A percentile compares a stretch with the other conserved stretches of the same genome.
Conservation (phyloP, 2,797 vertebrate species). For the Notolabrus celidotus region DNA sequence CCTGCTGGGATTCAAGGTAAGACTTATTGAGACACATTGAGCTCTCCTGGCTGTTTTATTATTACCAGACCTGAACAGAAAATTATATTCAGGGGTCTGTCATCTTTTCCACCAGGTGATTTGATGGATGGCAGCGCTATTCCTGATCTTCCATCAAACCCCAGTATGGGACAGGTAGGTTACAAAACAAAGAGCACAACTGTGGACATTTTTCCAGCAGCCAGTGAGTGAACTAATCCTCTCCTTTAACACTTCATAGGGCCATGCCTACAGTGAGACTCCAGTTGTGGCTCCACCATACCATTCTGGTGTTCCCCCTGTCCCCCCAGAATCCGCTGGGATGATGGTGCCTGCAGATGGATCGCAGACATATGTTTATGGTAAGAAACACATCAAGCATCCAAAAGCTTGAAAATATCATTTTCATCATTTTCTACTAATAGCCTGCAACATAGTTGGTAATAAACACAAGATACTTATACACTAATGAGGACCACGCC, state of each 20-base stretch:
- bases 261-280: slow-evolving; percentile 52
- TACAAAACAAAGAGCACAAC: neutral
- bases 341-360: slow-evolving; percentile 48
- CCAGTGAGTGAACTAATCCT: neutral
- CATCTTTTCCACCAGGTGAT: slow-evolving; percentile 58
- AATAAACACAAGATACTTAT: too few relatives aligned
- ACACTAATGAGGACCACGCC: too few relatives aligned
- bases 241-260: slow-evolving; percentile 44
- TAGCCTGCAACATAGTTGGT: neutral
- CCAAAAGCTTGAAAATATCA: neutral
- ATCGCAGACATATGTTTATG: slow-evolving; percentile 68
- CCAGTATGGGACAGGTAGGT: slow-evolving; percentile 65
- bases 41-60: neutral
- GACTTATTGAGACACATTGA: slow-evolving; percentile 2
- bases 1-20: slow-evolving; percentile 68
- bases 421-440: neutral
- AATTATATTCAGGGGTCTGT: neutral
- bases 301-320: slow-evolving; percentile 38
- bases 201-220: neutral
- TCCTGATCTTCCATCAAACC: slow-evolving; percentile 48
- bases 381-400: slow-evolving; percentile 28
- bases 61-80: neutral
- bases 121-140: slow-evolving; percentile 41
- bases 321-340: slow-evolving; percentile 57
- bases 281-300: slow-evolving; percentile 50